These are phyloP conservation scores for Tortrix viridana DNA, from an alignment of 2,888 invertebrate genomes.

Conservation along the genomic window DNA sequence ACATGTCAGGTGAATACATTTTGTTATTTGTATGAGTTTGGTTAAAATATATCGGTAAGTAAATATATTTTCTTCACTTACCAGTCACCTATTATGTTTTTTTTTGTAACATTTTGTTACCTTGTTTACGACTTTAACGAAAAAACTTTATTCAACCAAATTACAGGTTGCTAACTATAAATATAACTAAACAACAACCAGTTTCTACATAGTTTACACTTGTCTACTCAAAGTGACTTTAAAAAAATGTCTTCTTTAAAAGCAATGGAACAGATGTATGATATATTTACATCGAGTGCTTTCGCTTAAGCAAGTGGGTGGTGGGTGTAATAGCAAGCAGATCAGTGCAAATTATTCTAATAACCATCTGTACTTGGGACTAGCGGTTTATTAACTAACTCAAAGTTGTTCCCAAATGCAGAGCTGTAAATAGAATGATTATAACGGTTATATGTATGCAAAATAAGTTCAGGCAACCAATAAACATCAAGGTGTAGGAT, in stretches of 20 bases:
- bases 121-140: too few relatives aligned
- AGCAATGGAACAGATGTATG: constrained; percentile 42
- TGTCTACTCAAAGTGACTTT: not conserved
- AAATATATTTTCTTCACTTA: constrained; percentile 49
- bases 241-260: constrained; percentile 37
- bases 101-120: too few relatives aligned
- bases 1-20: constrained; percentile 28
- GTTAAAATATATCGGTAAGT: constrained; percentile 44
- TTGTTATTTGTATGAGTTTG: constrained; percentile 42
- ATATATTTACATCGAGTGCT: constrained; percentile 54
- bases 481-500: constrained; percentile 38
- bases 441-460: constrained; percentile 39
- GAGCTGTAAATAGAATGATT: constrained; percentile 41
- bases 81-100: constrained; percentile 68
- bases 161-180: too few relatives aligned
- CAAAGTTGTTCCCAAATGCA: constrained; percentile 50
- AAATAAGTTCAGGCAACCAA: constrained; percentile 48
- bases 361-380: constrained; percentile 56
- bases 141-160: too few relatives aligned
- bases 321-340: constrained; percentile 74
- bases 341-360: constrained; percentile 65
- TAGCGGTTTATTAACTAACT: constrained; percentile 53
- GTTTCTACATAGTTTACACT: not conserved
- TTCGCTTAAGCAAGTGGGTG: constrained; percentile 70
- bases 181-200: too few relatives aligned